These are phyloP conservation scores for Sphaeramia orbicularis DNA, from an alignment of 2,797 vertebrate genomes.

Conservation along the genomic window DNA sequence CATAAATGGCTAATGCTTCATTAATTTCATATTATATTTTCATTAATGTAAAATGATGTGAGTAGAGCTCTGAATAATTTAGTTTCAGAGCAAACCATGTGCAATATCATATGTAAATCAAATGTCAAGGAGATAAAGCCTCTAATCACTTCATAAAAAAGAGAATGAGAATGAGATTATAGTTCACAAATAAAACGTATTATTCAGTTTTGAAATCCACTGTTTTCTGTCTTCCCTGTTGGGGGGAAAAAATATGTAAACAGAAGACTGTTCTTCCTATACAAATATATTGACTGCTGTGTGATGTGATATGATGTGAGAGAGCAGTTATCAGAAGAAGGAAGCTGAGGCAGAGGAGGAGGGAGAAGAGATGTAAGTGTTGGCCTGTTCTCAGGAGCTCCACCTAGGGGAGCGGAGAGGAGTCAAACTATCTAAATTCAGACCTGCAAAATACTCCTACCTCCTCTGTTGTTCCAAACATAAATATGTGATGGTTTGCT, in stretches of 20 bases:
- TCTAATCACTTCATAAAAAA: slow-evolving; percentile 53
- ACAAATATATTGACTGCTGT: slow-evolving; percentile 18
- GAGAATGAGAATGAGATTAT: slow-evolving; percentile 53
- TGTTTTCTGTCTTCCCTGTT: slow-evolving; percentile 9
- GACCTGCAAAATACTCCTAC: slow-evolving; percentile 8
- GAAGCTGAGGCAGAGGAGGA: slow-evolving; percentile 8
- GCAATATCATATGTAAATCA: slow-evolving; percentile 74
- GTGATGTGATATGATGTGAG: slow-evolving; percentile 23
- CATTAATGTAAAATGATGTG: slow-evolving; percentile 74
- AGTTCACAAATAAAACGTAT: slow-evolving; percentile 27
- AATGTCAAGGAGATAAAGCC: slow-evolving; percentile 66
- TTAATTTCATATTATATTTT: slow-evolving; percentile 78
- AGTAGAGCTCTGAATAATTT: slow-evolving; percentile 70
- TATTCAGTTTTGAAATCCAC: not conserved
- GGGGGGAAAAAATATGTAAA: slow-evolving; percentile 18
- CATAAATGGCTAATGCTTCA: slow-evolving; percentile 76
- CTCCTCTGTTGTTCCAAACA: slow-evolving; percentile 37
- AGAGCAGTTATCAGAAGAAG: slow-evolving; percentile 19
- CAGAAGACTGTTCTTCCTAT: not conserved
- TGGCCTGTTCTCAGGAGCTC: slow-evolving; percentile 72
- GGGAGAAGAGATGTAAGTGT: slow-evolving; percentile 10
- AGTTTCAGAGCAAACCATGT: slow-evolving; percentile 56
- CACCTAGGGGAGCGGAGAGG: slow-evolving; percentile 74
- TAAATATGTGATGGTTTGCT: slow-evolving; percentile 37
- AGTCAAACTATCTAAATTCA: slow-evolving; percentile 23